Evolutionary conservation across 1,140 invertebrate genomes (phyloP).

Genomic region (Drusus annulatus): DNA sequence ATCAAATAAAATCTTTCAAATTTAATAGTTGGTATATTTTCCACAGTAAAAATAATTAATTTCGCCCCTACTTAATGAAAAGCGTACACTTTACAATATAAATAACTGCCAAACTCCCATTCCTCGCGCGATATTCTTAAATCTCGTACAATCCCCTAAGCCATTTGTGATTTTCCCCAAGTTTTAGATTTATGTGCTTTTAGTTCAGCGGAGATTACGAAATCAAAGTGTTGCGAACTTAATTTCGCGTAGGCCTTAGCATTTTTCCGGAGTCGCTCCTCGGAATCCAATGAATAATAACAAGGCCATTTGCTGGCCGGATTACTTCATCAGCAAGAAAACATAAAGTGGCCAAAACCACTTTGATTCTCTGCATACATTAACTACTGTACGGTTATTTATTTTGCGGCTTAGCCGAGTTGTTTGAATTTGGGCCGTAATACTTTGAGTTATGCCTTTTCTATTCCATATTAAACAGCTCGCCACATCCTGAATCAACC

Average conservation of each 20-base stretch:
- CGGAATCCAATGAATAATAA: constrained; percentile 51
- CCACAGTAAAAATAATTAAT: constrained; percentile 9
- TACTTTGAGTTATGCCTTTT: constrained; percentile 42
- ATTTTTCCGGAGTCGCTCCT: constrained; percentile 35
- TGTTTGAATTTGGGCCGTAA: constrained; percentile 37
- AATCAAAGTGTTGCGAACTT: constrained; percentile 46
- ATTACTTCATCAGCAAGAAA: constrained; percentile 53
- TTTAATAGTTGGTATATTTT: neutral
- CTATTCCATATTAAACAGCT: constrained; percentile 33
- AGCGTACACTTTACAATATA: constrained; percentile 10
- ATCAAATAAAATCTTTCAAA: too few relatives aligned
- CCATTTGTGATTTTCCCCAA: constrained; percentile 38
- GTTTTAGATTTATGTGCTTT: constrained; percentile 42
- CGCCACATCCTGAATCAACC: constrained; percentile 23
- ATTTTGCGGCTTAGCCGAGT: constrained; percentile 40
- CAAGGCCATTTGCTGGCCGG: constrained; percentile 41
- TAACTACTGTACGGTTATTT: constrained; percentile 38
- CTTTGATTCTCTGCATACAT: constrained; percentile 46
- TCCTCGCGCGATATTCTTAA: constrained; percentile 16
- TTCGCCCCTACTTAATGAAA: neutral
- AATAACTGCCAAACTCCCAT: constrained; percentile 14
- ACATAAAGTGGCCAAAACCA: constrained; percentile 46
- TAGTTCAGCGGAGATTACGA: constrained; percentile 42
- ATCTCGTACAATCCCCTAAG: constrained; percentile 39
- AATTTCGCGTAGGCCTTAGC: constrained; percentile 27